Percentiles rank a stretch among this genome's conserved stretches.
These are phyloP conservation scores for Chalcosyrphus nemorum DNA, from an alignment of 2,888 invertebrate genomes.

Conservation along the genomic window DNA sequence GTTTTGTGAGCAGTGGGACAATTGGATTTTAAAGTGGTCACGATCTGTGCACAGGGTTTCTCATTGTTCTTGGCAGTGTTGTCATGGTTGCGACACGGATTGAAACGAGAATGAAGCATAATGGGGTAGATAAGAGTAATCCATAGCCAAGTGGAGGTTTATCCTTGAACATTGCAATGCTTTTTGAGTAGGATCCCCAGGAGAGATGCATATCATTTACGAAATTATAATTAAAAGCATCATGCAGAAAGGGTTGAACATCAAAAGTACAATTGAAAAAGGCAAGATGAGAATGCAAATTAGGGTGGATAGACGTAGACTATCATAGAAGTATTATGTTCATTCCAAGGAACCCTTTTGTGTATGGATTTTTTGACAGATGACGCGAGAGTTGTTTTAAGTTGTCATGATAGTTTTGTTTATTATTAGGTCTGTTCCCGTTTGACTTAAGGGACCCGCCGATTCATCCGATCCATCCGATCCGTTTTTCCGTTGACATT, in stretches of 20 bases:
- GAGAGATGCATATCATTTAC: not conserved
- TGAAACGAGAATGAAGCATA: not conserved
- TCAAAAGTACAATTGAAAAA: too few relatives aligned
- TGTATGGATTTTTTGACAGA: too few relatives aligned
- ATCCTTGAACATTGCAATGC: not conserved
- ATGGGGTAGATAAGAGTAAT: not conserved
- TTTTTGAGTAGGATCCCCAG: not conserved
- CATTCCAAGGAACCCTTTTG: too few relatives aligned
- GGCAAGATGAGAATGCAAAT: too few relatives aligned
- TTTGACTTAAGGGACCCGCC: too few relatives aligned
- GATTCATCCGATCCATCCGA: too few relatives aligned
- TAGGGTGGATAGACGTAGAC: too few relatives aligned
- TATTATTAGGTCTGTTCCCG: too few relatives aligned
- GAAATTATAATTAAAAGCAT: not conserved
- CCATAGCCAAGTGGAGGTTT: not conserved
- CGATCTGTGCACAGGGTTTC: not conserved
- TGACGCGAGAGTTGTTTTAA: too few relatives aligned
- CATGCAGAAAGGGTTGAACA: not conserved
- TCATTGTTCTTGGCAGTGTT: not conserved
- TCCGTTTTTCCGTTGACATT: too few relatives aligned
- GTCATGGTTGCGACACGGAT: not conserved
- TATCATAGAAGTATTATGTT: too few relatives aligned
- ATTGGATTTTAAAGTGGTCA: conserved; percentile 11
- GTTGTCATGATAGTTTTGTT: too few relatives aligned
- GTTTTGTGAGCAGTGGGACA: conserved; percentile 32